These are phyloP conservation scores for Drosophila bunnanda DNA, from an alignment of 2,888 invertebrate genomes.

Conservation along the genomic window DNA sequence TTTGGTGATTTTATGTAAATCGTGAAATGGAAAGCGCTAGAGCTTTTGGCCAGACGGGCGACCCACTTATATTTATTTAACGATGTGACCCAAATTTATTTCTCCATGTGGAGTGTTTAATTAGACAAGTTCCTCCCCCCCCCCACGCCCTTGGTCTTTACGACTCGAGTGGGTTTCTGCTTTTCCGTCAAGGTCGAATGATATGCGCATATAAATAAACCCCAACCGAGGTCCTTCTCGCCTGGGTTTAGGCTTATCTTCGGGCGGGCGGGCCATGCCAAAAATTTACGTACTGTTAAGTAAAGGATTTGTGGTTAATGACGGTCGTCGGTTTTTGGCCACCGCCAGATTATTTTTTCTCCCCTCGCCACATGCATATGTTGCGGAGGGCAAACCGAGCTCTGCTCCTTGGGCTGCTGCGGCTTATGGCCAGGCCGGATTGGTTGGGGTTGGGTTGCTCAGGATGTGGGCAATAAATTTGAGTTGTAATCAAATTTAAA, in stretches of 20 bases:
- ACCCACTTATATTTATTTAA: slow-evolving; percentile 81
- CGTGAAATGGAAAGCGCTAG: slow-evolving; percentile 57
- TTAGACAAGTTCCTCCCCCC: slow-evolving; percentile 62
- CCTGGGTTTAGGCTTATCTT: slow-evolving; percentile 62
- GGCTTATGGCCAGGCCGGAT: too few species aligned
- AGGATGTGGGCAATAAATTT: slow-evolving; percentile 75
- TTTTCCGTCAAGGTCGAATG: slow-evolving; percentile 74
- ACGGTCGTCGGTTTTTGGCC: slow-evolving; percentile 63
- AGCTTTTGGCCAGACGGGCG: slow-evolving; percentile 54
- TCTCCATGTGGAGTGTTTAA: slow-evolving; percentile 77
- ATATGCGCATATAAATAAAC: slow-evolving; percentile 70
- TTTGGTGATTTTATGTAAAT: slow-evolving; percentile 78
- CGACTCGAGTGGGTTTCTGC: slow-evolving; percentile 59
- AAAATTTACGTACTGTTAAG: slow-evolving; percentile 80
- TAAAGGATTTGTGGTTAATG: slow-evolving; percentile 81
- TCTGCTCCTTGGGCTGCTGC: slow-evolving; percentile 13
- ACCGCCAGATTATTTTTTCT: slow-evolving; percentile 31
- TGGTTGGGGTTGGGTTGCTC: slow-evolving; percentile 10
- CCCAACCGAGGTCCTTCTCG: slow-evolving; percentile 22
- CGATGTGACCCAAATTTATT: slow-evolving; percentile 81
- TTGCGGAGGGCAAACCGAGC: slow-evolving; percentile 27
- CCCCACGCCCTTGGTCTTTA: slow-evolving; percentile 65
- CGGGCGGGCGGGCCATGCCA: slow-evolving; percentile 59
- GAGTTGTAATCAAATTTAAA: slow-evolving; percentile 76
- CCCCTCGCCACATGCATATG: slow-evolving; percentile 26